Percentiles rank a stretch among this genome's conserved stretches.
phyloP scores from a whole-genome alignment of 2,888 invertebrate genomes.

The Calameuta pallipes region DNA sequence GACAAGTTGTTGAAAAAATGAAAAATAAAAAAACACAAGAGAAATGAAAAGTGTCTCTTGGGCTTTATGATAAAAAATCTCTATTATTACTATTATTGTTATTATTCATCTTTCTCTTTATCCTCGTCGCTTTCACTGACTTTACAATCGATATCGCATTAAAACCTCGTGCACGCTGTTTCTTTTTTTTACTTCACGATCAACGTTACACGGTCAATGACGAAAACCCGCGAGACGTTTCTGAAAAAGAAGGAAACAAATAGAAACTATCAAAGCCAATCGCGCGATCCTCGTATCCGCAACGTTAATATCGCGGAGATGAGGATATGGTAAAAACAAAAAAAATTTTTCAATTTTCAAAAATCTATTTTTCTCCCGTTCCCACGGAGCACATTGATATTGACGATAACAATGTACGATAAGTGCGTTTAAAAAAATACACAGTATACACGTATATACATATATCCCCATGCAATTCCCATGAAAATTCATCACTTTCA shows the following conservation, averaged over 20 bases:
- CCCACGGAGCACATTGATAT: background rate
- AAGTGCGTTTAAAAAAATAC: background rate
- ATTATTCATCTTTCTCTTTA: background rate
- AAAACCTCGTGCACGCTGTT: background rate
- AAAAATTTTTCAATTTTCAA: background rate
- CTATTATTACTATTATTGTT: background rate
- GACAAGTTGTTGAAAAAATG: background rate
- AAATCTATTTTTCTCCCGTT: background rate
- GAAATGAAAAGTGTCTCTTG: background rate
- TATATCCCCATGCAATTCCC: background rate
- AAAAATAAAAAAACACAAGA: background rate
- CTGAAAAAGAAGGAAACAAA: background rate
- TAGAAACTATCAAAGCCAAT: background rate
- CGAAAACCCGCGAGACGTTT: background rate
- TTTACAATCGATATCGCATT: background rate
- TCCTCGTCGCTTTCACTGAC: background rate
- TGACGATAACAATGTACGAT: background rate
- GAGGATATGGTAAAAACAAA: background rate
- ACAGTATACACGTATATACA: background rate
- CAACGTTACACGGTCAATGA: background rate
- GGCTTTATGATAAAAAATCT: background rate
- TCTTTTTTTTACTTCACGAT: background rate
- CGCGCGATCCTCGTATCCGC: background rate
- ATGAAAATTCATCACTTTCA: background rate
- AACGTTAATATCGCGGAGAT: background rate